Evolutionary conservation across 53 echinoderm and acorn worm species (phyloP).

Genomic region (Stichopus horrens): DNA sequence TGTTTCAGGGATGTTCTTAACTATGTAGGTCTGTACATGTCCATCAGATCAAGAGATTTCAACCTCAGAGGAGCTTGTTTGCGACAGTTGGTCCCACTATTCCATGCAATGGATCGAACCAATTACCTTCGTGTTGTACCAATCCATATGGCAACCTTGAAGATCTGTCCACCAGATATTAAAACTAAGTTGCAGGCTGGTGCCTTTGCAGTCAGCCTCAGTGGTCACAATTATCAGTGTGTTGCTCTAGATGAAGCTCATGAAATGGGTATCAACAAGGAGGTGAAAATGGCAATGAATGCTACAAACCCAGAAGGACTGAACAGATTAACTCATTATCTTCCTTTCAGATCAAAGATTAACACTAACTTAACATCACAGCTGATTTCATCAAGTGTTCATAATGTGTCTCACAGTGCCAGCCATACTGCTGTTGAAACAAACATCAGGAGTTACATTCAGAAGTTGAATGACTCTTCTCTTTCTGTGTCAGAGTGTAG

Average conservation of each 20-base stretch:
- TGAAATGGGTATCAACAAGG: slow-evolving; percentile 39
- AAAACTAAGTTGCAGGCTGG: neutral
- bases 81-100: slow-evolving; percentile 6
- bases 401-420: too few relatives aligned
- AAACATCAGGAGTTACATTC: slow-evolving; percentile 1
- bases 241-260: slow-evolving; percentile 30
- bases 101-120: slow-evolving; percentile 29
- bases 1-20: slow-evolving; percentile 2
- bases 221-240: slow-evolving; percentile 23
- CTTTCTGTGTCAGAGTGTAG: neutral
- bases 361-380: neutral
- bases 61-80: slow-evolving; percentile 20
- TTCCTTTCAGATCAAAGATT: slow-evolving; percentile 4
- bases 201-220: slow-evolving; percentile 40
- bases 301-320: slow-evolving; percentile 36
- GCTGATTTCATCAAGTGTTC: neutral
- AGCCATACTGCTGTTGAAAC: neutral
- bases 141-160: slow-evolving; percentile 27
- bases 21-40: slow-evolving; percentile 14
- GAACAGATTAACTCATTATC: neutral
- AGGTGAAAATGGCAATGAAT: slow-evolving; percentile 33
- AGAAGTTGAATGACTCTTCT: neutral
- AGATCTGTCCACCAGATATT: neutral
- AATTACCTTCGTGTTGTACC: slow-evolving; percentile 29
- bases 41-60: slow-evolving; percentile 33